Percentiles rank a stretch among this genome's conserved stretches.
Conservation (phyloP, 2,113 vertebrate species). For the Pseudolaguvia tuberculata region DNA sequence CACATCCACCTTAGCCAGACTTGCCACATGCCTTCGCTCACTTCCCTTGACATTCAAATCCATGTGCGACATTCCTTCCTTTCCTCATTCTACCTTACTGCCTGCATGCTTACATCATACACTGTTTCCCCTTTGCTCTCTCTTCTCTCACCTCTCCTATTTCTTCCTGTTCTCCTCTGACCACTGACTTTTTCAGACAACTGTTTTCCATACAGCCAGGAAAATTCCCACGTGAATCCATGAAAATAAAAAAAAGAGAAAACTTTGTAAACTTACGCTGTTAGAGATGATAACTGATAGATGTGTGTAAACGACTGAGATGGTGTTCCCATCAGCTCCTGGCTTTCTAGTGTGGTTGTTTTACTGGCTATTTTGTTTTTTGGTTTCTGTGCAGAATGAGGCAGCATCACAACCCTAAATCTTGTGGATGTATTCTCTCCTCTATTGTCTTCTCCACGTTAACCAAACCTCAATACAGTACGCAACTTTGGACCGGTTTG, state of each 20-base stretch:
- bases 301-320: not conserved
- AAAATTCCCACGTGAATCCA: not conserved
- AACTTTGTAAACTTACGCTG: conserved; percentile 61
- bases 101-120: conserved; percentile 35
- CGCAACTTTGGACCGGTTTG: not conserved
- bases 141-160: not conserved
- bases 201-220: conserved; percentile 36
- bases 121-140: conserved; percentile 18
- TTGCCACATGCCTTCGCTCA: conserved; percentile 23
- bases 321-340: not conserved
- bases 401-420: not conserved
- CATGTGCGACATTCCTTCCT: conserved; percentile 19
- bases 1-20: conserved; percentile 2
- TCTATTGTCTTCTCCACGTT: not conserved
- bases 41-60: conserved; percentile 30
- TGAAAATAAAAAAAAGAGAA: not conserved
- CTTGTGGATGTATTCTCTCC: not conserved
- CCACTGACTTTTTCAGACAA: conserved; percentile 15
- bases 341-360: not conserved
- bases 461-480: not conserved
- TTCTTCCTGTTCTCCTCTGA: conserved; percentile 12
- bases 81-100: conserved; percentile 3
- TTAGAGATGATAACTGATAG: conserved; percentile 14
- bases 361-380: not conserved
- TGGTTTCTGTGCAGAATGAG: not conserved